Percentiles rank a stretch among this genome's conserved stretches.
Conservation (phyloP, 2,113 vertebrate genomes). For the Alexandromys fortis region DNA sequence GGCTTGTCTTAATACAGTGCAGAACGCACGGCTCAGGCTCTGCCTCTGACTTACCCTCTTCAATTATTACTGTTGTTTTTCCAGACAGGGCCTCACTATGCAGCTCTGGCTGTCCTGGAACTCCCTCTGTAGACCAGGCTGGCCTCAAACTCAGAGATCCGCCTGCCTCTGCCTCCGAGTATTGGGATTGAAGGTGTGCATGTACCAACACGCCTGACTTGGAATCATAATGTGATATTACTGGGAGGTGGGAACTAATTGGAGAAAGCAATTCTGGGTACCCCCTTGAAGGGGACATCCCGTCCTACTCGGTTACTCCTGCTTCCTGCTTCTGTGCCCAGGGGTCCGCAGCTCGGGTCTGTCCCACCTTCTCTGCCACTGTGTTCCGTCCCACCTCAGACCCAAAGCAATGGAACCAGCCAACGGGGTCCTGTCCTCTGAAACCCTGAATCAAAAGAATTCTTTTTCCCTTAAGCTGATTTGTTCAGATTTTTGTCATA, state of each 20-base stretch:
- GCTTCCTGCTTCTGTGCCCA: neutral
- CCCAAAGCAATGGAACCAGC: neutral
- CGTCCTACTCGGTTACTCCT: neutral
- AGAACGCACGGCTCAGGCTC: neutral
- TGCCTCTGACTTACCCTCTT: neutral
- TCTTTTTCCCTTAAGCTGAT: neutral
- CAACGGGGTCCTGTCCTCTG: neutral
- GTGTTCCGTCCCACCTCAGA: neutral
- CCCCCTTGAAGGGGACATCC: neutral
- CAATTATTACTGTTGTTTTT: neutral
- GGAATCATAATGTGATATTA: neutral
- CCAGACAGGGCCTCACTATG: neutral
- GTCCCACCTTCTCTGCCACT: neutral
- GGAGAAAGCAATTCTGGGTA: neutral
- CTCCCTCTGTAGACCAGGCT: neutral
- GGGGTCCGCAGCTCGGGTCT: neutral
- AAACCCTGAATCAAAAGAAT: neutral
- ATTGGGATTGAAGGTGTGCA: neutral
- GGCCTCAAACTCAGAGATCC: neutral
- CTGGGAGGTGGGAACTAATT: neutral
- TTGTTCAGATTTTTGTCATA: neutral
- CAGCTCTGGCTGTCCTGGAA: neutral
- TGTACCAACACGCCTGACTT: neutral
- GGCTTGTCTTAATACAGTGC: neutral
- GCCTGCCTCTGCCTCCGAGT: neutral